A percentile compares a stretch with the other conserved stretches of the same genome.
Conservation (phyloP, 53 echinoderm and acorn worm genomes). For the Astropecten irregularis region DNA sequence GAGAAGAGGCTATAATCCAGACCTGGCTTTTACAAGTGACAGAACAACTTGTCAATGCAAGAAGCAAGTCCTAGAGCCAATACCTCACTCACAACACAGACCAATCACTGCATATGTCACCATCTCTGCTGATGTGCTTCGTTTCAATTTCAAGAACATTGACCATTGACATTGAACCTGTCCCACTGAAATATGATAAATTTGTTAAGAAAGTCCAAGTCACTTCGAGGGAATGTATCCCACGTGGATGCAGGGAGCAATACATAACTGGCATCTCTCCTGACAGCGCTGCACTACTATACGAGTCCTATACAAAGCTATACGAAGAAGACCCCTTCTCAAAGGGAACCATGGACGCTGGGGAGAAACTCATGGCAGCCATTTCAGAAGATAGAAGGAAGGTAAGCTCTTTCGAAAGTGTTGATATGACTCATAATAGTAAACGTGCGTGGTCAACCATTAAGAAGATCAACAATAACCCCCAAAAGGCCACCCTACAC, state of each 20-base stretch:
- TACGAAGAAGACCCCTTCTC: slow-evolving; percentile 1
- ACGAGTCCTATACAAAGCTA: background rate
- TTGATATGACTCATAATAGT: background rate
- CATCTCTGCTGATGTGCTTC: slow-evolving; percentile 46
- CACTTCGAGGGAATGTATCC: background rate
- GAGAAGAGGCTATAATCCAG: slow-evolving; percentile 51
- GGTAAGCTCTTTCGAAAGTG: background rate
- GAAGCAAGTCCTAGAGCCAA: slow-evolving; percentile 50
- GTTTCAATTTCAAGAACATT: slow-evolving; percentile 67
- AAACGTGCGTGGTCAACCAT: too few species aligned
- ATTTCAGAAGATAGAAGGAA: background rate
- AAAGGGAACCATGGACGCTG: background rate
- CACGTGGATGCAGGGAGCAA: background rate
- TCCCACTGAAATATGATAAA: background rate
- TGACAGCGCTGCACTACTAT: background rate
- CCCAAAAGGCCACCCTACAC: background rate
- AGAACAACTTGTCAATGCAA: background rate
- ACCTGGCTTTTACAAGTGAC: too few species aligned
- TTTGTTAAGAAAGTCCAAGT: background rate
- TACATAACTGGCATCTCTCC: background rate
- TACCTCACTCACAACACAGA: slow-evolving; percentile 64
- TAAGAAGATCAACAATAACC: background rate
- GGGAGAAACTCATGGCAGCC: background rate
- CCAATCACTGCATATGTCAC: slow-evolving; percentile 55
- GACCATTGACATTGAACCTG: slow-evolving; percentile 5